phyloP scores from a whole-genome alignment of 2,888 invertebrate genomes.

The Argyresthia albistria region DNA sequence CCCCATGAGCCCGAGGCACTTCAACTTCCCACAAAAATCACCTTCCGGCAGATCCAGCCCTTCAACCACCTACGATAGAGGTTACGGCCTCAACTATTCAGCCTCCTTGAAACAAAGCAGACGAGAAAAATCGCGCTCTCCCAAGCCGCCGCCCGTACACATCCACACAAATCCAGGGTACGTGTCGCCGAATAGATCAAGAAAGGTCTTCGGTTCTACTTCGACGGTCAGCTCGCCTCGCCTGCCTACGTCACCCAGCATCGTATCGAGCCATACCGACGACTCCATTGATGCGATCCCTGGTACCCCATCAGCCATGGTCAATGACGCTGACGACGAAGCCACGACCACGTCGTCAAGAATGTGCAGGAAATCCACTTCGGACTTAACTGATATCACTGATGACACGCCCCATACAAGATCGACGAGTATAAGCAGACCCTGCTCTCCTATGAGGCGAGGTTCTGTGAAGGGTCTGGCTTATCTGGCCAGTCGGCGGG shows the following conservation, averaged over 20 bases:
- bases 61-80: slow-evolving; percentile 33
- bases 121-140: slow-evolving; percentile 56
- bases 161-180: slow-evolving; percentile 76
- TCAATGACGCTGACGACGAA: slow-evolving; percentile 58
- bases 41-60: slow-evolving; percentile 60
- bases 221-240: slow-evolving; percentile 60
- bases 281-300: slow-evolving; percentile 56
- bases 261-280: slow-evolving; percentile 63
- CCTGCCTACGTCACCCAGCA: slow-evolving; percentile 56
- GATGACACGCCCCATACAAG: slow-evolving; percentile 73
- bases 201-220: slow-evolving; percentile 54
- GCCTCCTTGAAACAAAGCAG: slow-evolving; percentile 55
- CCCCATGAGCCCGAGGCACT: slow-evolving; percentile 73
- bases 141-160: slow-evolving; percentile 68
- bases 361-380: slow-evolving; percentile 81
- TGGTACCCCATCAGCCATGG: slow-evolving; percentile 47
- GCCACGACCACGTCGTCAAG: slow-evolving; percentile 57
- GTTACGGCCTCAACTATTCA: slow-evolving; percentile 45
- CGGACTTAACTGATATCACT: slow-evolving; percentile 78
- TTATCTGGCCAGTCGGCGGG: slow-evolving; percentile 87
- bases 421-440: slow-evolving; percentile 74
- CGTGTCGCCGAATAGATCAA: slow-evolving; percentile 62
- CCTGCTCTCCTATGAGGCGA: slow-evolving; percentile 77
- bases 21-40: slow-evolving; percentile 68
- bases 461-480: slow-evolving; percentile 81